phyloP scores from a whole-genome alignment of 2,113 vertebrate species.

The Lanius ludovicianus region DNA sequence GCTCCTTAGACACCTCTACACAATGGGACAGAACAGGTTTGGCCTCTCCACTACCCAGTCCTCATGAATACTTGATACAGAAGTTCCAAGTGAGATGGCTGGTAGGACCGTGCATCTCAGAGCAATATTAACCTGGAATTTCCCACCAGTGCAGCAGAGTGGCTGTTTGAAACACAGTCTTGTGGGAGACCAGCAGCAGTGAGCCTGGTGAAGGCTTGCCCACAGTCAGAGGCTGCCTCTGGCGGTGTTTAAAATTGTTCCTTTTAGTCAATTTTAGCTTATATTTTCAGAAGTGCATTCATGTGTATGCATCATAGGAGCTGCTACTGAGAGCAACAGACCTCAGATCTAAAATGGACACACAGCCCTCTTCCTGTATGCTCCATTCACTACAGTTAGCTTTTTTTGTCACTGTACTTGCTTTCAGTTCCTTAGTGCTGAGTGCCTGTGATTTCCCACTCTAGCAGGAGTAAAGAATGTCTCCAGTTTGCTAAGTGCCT shows the following conservation, averaged over 20 bases:
- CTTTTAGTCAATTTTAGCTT: background rate
- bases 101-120: rapidly evolving
- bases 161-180: background rate
- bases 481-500: background rate
- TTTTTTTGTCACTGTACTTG: background rate
- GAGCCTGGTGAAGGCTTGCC: background rate
- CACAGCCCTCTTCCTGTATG: background rate
- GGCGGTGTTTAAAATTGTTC: background rate
- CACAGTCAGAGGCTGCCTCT: background rate
- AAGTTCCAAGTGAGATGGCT: background rate
- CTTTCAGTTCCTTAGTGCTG: background rate
- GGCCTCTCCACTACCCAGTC: background rate
- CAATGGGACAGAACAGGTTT: background rate
- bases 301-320: background rate
- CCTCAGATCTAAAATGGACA: background rate
- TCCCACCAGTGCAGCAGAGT: background rate
- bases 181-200: background rate
- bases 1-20: background rate
- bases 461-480: background rate
- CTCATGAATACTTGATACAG: background rate
- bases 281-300: background rate
- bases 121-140: background rate
- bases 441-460: background rate
- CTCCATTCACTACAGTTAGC: background rate
- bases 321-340: background rate